Evolutionary conservation across 2,888 invertebrate species (phyloP), one percentile per base, ranked within the genome.

Genomic region (Aphodius granarius): DNA sequence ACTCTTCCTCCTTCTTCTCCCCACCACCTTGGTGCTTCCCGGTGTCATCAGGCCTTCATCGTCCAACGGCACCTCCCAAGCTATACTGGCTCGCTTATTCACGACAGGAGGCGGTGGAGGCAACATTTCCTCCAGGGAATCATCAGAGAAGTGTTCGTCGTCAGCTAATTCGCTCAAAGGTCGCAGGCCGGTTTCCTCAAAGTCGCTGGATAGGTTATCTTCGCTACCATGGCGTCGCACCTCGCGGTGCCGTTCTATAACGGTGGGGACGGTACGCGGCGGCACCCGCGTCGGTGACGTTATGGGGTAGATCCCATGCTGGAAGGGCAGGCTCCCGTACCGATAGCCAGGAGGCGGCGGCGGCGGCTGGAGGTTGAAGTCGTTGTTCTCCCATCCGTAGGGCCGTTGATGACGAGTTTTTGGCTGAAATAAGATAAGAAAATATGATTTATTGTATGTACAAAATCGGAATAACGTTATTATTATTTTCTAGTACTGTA

Each of bases 41-140:
- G 93, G 93, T 68, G 92, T 92, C 78, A 92, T 90, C 66, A 93
- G 89, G 76, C 92, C 91, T 85, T 92, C 92, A 85, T 93, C 92
- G 75, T 90, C 90, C 82, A 95, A 89, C 78, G 95, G 93, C 79
- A 95, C 95, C 89, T 95, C 95, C 95, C 95, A 95, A 78, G 95
- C 95, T 81, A 95, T 94, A 85, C 95, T 94, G 84, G 93, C 92
- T 82, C 94, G 91, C 88, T 94, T 94, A 84, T 91, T 91, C 81
- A 91, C 77, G 43, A 85, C 81, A 16, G 90, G 89, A 16, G 90
- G 89, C 16, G 90, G 92, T 66, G 92, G 93, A 64, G 92, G 93
- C 80, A 93, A 89, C 82, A 91, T 89, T 84, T 94, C 94, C 86
- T 95, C 95, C 79, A 95, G 87, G 17, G 95, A 95, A 87, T 95